Conservation (phyloP, 2,888 invertebrate species). For the Hipparchia sbordonii region DNA sequence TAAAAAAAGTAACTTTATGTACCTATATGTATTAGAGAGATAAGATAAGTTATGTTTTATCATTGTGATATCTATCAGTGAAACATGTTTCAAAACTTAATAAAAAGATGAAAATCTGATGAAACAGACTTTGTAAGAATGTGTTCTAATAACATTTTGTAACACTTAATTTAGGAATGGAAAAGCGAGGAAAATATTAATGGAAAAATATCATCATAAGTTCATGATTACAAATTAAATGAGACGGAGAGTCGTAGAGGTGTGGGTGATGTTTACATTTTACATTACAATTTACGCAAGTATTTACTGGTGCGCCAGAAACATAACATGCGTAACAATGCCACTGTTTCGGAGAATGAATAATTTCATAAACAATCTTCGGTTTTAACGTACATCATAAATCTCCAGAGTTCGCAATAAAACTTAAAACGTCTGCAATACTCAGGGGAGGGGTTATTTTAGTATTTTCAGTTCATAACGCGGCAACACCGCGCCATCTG, state of each 20-base stretch:
- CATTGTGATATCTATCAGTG: too few species aligned
- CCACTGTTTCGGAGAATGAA: slow-evolving; percentile 27
- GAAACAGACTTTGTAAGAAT: too few species aligned
- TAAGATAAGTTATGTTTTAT: too few species aligned
- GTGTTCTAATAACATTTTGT: too few species aligned
- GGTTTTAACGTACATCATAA: slow-evolving; percentile 34
- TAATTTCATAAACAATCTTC: slow-evolving; percentile 34
- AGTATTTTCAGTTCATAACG: slow-evolving; percentile 41
- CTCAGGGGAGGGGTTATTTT: slow-evolving; percentile 21
- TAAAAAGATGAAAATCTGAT: too few species aligned
- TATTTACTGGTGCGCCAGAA: slow-evolving; percentile 9
- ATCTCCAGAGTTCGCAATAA: slow-evolving; percentile 34
- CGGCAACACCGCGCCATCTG: slow-evolving; percentile 74
- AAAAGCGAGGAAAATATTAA: background rate
- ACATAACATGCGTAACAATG: slow-evolving; percentile 18
- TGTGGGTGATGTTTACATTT: background rate
- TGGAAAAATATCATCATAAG: background rate
- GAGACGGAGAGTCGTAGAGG: background rate
- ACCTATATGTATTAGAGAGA: too few species aligned
- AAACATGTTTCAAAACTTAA: too few species aligned
- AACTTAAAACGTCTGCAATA: slow-evolving; percentile 36
- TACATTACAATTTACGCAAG: slow-evolving; percentile 12
- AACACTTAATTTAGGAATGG: background rate
- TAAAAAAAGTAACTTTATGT: too few species aligned
- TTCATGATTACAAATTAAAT: background rate